A percentile compares a stretch with the other conserved stretches of the same genome.
Evolutionary conservation across 2,113 vertebrate genomes (phyloP).

Genomic region (Sakesphorus luctuosus): DNA sequence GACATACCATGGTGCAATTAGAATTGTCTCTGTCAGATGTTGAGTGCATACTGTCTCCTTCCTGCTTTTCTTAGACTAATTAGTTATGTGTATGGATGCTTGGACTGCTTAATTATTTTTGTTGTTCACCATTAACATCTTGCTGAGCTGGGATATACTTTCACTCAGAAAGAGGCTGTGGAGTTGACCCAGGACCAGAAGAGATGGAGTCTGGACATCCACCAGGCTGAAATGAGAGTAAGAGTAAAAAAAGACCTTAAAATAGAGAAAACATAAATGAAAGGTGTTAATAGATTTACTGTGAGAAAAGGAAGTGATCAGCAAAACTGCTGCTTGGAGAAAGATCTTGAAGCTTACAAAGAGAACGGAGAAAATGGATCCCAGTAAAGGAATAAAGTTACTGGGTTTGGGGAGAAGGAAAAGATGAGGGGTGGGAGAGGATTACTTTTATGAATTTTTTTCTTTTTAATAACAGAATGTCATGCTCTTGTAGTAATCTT

Average conservation of each 20-base stretch:
- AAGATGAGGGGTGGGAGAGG: neutral
- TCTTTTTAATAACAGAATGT: neutral
- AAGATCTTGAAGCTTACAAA: neutral
- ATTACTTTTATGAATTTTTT: neutral
- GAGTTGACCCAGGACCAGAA: neutral
- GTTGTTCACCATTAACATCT: constrained; percentile 18
- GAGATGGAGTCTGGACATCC: neutral
- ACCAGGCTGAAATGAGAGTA: neutral
- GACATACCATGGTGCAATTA: constrained; percentile 34
- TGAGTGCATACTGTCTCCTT: constrained; percentile 26
- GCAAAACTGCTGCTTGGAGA: neutral
- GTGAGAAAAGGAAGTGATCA: neutral
- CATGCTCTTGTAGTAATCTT: neutral
- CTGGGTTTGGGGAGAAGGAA: neutral
- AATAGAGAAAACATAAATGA: neutral
- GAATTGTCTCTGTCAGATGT: constrained; percentile 14
- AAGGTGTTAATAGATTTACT: neutral
- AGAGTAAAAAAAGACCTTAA: neutral
- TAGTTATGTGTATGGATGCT: neutral
- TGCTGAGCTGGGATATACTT: neutral
- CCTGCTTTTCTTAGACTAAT: constrained; percentile 29
- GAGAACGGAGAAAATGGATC: neutral
- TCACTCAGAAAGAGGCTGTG: neutral
- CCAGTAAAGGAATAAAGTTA: neutral
- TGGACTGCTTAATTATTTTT: constrained; percentile 35